Evolutionary conservation across 2,797 vertebrate species (phyloP).

Genomic region (Sardinella longiceps): DNA sequence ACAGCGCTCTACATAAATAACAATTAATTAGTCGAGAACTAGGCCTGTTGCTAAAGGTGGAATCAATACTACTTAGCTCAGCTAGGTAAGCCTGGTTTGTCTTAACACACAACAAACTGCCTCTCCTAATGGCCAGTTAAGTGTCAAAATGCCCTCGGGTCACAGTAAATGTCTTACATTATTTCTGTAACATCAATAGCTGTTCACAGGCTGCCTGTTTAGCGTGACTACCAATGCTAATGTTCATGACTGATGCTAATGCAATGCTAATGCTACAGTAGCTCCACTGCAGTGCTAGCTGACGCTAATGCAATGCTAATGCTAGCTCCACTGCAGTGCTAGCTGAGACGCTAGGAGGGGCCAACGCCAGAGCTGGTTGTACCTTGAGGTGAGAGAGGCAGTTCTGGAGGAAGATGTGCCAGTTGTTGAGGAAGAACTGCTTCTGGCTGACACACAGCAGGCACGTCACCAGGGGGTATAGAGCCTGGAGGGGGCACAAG

Average conservation of each 20-base stretch:
- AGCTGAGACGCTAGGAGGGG: background rate
- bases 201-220: background rate
- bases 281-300: conserved; percentile 53
- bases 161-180: background rate
- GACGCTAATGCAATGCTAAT: background rate
- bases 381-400: conserved; percentile 99
- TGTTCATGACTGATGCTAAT: background rate
- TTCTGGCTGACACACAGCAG: conserved; percentile 99
- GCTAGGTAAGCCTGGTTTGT: background rate
- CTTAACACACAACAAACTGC: background rate
- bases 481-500: conserved; percentile 78
- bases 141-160: background rate
- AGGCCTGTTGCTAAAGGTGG: background rate
- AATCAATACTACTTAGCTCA: background rate
- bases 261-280: background rate
- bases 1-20: background rate
- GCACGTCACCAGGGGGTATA: conserved; percentile 98
- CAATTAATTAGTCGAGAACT: background rate
- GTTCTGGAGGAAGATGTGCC: conserved; percentile 99
- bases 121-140: background rate
- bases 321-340: conserved; percentile 52
- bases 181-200: background rate
- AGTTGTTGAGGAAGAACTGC: conserved; percentile 99
- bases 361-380: conserved; percentile 47
- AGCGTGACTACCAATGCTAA: background rate